A percentile compares a stretch with the other conserved stretches of the same genome.
phyloP scores from a whole-genome alignment of 1,140 invertebrate genomes.

The Vanessa atalanta region DNA sequence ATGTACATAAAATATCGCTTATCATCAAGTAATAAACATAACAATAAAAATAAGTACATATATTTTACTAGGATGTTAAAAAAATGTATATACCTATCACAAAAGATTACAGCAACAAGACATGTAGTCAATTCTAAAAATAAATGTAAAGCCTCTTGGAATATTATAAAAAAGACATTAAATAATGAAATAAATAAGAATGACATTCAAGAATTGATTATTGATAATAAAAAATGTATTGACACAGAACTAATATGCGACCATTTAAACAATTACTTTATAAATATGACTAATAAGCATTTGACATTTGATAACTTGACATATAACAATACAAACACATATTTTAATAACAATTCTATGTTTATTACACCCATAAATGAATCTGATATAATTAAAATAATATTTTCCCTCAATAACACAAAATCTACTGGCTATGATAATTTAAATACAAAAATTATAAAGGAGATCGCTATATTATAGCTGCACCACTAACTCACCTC shows the following conservation, averaged over 20 bases:
- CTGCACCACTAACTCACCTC: slow-evolving; percentile 17
- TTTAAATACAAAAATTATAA: slow-evolving; percentile 19
- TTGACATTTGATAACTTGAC: neutral
- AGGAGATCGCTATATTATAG: slow-evolving; percentile 6
- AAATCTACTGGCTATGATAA: slow-evolving; percentile 19
- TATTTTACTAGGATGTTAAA: slow-evolving; percentile 35
- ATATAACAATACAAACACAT: neutral
- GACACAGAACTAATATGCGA: slow-evolving; percentile 9
- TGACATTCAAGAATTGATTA: slow-evolving; percentile 13
- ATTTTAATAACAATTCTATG: slow-evolving; percentile 6
- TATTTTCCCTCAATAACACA: slow-evolving; percentile 17
- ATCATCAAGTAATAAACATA: slow-evolving; percentile 25
- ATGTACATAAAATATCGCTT: slow-evolving; percentile 22
- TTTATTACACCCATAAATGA: slow-evolving; percentile 18
- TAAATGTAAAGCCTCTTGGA: slow-evolving; percentile 34
- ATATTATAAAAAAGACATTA: slow-evolving; percentile 26
- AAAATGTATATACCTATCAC: slow-evolving; percentile 36
- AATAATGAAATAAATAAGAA: slow-evolving; percentile 2
- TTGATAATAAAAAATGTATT: slow-evolving; percentile 6
- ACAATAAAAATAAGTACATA: slow-evolving; percentile 24
- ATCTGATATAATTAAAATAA: neutral
- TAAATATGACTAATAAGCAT: slow-evolving; percentile 13
- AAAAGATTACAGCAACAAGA: slow-evolving; percentile 23
- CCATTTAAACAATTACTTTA: slow-evolving; percentile 22
- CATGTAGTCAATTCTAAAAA: slow-evolving; percentile 27